Base-by-base conservation (phyloP, 2,888 invertebrate species). In the Caenorhabditis becei region DNA sequence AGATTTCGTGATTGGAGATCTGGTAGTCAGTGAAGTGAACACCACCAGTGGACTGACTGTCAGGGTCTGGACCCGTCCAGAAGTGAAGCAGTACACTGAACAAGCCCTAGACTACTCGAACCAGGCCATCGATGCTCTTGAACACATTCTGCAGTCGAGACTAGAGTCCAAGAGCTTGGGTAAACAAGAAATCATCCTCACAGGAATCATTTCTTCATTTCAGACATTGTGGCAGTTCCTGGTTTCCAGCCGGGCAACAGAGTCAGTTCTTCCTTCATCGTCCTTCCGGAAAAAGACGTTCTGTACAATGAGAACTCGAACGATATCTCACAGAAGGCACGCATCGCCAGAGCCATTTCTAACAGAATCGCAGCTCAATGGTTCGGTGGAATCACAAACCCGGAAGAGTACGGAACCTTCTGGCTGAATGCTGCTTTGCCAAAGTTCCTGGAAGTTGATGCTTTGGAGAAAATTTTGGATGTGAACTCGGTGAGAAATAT, bases 201-300 rank as follows among this genome's bases (percentile, higher is more conserved):
- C 23, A 32, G n/a, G n/a, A n/a, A n/a, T n/a, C n/a, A 16, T 54
- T 16, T 14, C 4, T 23, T 10, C 20, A 11, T 18, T 83, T 14
- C 83, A 91, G 95, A 95, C 92, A 92, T 95, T 89, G 94, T 95
- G 16, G 96, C 96, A 0, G 92, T 96, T 75, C 96, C 96, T 0
- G 96, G 96, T 91, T 96, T 96, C 94, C 62, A 94, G 0, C 94
- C 94, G 1, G 97, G 97, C 0, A 97, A 97, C 0, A 97, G 97
- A 94, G 97, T 97, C 91, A 95, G 97, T 92, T 95, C 97, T 97
- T 95, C 95, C 1, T 93, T 97, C 49, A 95, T 97, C 5, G 96
- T 97, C 0, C 97, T 94, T 91, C 93, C 79, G 5, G 85, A 85
- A 72, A 71, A 77, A 53, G 77, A 80, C 54, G 49, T 82, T 56